Evolutionary conservation across 2,797 vertebrate genomes (phyloP).

Genomic region (Cyclura pinguis): DNA sequence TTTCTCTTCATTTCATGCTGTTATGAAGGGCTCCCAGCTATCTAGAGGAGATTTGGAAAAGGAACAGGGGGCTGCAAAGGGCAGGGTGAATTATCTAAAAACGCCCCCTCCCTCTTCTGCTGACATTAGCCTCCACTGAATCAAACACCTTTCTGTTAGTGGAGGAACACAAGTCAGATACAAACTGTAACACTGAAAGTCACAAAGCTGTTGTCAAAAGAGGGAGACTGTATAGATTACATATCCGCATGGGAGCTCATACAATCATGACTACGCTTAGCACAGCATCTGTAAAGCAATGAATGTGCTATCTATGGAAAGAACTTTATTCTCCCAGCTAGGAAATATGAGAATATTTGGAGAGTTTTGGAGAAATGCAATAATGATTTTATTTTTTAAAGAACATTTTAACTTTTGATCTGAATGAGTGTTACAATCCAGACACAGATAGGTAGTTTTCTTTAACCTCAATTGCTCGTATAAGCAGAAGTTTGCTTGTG

Average conservation of each 20-base stretch:
- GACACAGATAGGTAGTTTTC: not conserved
- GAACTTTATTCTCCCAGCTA: not conserved
- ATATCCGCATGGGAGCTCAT: not conserved
- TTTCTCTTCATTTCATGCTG: too few species aligned
- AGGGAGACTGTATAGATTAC: not conserved
- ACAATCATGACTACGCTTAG: not conserved
- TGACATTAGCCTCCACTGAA: not conserved
- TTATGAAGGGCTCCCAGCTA: not conserved
- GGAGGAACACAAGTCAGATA: not conserved
- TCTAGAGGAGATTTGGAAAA: not conserved
- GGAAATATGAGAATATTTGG: not conserved
- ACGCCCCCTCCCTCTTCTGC: not conserved
- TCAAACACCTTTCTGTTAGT: not conserved
- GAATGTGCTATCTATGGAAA: not conserved
- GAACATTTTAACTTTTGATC: too few species aligned
- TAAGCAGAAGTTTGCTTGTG: not conserved
- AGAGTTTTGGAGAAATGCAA: not conserved
- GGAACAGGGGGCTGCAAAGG: not conserved
- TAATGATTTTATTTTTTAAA: too few species aligned
- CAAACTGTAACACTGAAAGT: not conserved
- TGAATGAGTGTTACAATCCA: not conserved
- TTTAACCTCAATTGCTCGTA: not conserved
- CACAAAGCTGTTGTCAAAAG: not conserved
- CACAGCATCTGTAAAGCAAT: not conserved
- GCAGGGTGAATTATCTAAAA: not conserved